Evolutionary conservation across 2,797 vertebrate species (phyloP), one percentile per base, ranked within the genome.

Genomic region (Hoplostethus mediterraneus): DNA sequence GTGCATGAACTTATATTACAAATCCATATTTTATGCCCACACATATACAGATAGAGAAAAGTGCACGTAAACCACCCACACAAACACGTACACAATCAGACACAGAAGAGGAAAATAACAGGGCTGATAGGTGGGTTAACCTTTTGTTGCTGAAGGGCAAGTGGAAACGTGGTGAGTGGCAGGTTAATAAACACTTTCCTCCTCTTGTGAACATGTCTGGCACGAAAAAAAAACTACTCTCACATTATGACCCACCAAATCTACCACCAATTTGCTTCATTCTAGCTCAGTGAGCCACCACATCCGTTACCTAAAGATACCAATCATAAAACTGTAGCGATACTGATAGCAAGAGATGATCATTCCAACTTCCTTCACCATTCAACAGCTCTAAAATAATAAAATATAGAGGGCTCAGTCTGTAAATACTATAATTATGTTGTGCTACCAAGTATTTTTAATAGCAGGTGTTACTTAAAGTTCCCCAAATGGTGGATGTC

Each of bases 151-250:
- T 6, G 0, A 25, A 48, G 38, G 59, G 8, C 12, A 66, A 81
- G 57, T 78, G 61, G 72, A 85, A 85, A 79, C 62, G 6, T 11
- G 52, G 38, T 52, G 58, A 86, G 75, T 71, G 77, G 71, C 80
- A 79, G 76, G 74, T 82, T 79, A 79, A 80, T 84, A 77, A 86
- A 81, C 59, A 71, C 60, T 55, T 69, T 42, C 52, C 47, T 59
- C 12, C 55, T 14, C 69, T 69, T 64, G 38, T 67, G 48, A 17
- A 59, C 63, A 81, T 73, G 67, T 11, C 71, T 75, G 81, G 64
- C 74, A 76, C n/a, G 0, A 44, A 70, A 25, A 44, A 70, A 25
- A 75, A 75, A 80, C 28, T 31, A 5, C 71, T 86, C 77, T 62
- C 73, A 69, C 62, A 33, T 16, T 10, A 57, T 8, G 59, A 73